phyloP scores from a whole-genome alignment of 2,888 invertebrate species.

The Drosophila cognata region DNA sequence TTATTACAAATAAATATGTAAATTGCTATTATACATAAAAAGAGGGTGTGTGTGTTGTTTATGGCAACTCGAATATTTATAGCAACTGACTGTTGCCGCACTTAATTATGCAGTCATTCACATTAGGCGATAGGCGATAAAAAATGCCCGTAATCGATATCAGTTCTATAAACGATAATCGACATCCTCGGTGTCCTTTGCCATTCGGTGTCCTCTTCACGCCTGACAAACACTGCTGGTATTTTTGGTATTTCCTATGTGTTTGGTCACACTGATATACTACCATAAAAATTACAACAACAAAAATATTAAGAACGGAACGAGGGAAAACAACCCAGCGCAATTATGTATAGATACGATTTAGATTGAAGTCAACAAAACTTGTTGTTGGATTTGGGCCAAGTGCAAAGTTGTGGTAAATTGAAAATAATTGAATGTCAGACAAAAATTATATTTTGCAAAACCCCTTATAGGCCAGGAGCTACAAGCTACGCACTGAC shows the following conservation, averaged over 20 bases:
- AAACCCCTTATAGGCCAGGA: conserved; percentile 30
- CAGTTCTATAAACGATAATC: not conserved
- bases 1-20: not conserved
- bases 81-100: not conserved
- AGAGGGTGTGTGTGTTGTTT: not conserved
- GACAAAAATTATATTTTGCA: not conserved
- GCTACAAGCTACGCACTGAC: conserved; percentile 51
- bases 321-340: conserved; percentile 60
- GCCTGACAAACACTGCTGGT: not conserved
- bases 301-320: conserved; percentile 48
- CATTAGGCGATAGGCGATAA: not conserved
- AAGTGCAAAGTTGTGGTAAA: conserved; percentile 57
- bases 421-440: not conserved
- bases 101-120: not conserved
- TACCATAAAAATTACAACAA: conserved; percentile 45
- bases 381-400: conserved; percentile 45
- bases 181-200: conserved; percentile 5
- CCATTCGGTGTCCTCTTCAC: not conserved
- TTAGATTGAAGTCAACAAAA: conserved; percentile 54
- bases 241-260: conserved; percentile 27
- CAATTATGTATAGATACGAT: conserved; percentile 63
- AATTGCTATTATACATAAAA: not conserved
- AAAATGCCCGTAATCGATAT: not conserved
- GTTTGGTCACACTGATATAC: conserved; percentile 41
- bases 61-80: conserved; percentile 5